phyloP scores from a whole-genome alignment of 2,888 invertebrate species.

The Shargacucullia verbasci region DNA sequence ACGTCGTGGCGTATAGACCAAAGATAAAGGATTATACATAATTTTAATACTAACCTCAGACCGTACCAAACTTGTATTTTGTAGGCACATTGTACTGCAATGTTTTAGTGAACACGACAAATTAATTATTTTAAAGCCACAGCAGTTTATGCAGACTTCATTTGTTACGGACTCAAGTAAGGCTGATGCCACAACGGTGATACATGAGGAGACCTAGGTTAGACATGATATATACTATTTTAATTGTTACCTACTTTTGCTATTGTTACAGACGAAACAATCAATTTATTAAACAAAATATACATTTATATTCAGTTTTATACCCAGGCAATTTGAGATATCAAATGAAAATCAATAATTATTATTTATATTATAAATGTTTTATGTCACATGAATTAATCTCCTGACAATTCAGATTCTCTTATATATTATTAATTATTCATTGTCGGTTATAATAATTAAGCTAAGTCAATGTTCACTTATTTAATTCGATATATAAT shows the following conservation, averaged over 20 bases:
- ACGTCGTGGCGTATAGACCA: slow-evolving; percentile 85
- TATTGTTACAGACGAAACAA: slow-evolving; percentile 47
- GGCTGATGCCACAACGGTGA: slow-evolving; percentile 54
- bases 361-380: slow-evolving; percentile 37
- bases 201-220: slow-evolving; percentile 46
- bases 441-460: slow-evolving; percentile 85
- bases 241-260: slow-evolving; percentile 63
- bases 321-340: slow-evolving; percentile 39
- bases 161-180: slow-evolving; percentile 52
- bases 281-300: slow-evolving; percentile 45
- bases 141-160: slow-evolving; percentile 44
- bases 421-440: slow-evolving; percentile 73
- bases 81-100: slow-evolving; percentile 75
- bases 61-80: slow-evolving; percentile 87
- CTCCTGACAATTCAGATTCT: slow-evolving; percentile 67
- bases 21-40: slow-evolving; percentile 86
- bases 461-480: slow-evolving; percentile 89
- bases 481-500: slow-evolving; percentile 86
- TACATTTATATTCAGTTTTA: slow-evolving; percentile 47
- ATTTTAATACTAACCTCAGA: slow-evolving; percentile 87
- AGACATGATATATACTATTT: slow-evolving; percentile 50
- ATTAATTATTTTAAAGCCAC: slow-evolving; percentile 42
- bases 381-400: slow-evolving; percentile 53
- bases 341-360: slow-evolving; percentile 43
- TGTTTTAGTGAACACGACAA: slow-evolving; percentile 48